These are phyloP conservation scores for Paraplagusia blochii DNA, from an alignment of 2,113 vertebrate genomes.

Conservation along the genomic window DNA sequence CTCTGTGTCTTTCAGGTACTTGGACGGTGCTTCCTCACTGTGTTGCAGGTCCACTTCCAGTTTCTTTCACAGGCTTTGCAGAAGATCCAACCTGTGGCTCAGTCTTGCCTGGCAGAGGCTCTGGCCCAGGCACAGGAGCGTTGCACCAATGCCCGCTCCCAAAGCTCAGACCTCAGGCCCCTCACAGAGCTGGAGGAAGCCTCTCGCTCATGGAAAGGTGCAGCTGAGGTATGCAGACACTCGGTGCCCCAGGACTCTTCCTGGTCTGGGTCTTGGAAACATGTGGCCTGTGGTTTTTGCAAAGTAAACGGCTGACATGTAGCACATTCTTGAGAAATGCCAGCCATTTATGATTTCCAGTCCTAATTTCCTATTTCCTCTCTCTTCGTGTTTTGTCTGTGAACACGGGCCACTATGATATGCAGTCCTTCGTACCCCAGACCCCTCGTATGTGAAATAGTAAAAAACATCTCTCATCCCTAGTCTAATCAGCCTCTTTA, in stretches of 20 bases:
- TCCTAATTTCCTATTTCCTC: conserved; percentile 51
- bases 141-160: conserved; percentile 71
- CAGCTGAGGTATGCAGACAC: conserved; percentile 83
- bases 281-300: conserved; percentile 19
- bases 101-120: conserved; percentile 90
- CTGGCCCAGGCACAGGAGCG: conserved; percentile 88
- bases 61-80: conserved; percentile 96
- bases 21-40: conserved; percentile 94
- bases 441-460: too few species aligned
- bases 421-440: conserved; percentile 1
- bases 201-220: conserved; percentile 90
- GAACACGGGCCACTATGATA: conserved; percentile 18
- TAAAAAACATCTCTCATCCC: conserved; percentile 47
- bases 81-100: conserved; percentile 95
- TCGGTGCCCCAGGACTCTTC: conserved; percentile 24
- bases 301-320: conserved; percentile 39
- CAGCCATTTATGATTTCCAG: conserved; percentile 37
- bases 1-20: conserved; percentile 82
- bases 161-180: conserved; percentile 73
- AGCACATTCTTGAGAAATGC: conserved; percentile 51
- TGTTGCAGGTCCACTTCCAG: conserved; percentile 99
- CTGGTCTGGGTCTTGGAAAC: conserved; percentile 22
- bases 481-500: conserved; percentile 50
- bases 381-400: conserved; percentile 26
- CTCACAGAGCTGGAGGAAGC: conserved; percentile 90